Percentiles rank a stretch among this genome's conserved stretches.
Evolutionary conservation across 2,888 invertebrate species (phyloP).

Genomic region (Lobophora halterata): DNA sequence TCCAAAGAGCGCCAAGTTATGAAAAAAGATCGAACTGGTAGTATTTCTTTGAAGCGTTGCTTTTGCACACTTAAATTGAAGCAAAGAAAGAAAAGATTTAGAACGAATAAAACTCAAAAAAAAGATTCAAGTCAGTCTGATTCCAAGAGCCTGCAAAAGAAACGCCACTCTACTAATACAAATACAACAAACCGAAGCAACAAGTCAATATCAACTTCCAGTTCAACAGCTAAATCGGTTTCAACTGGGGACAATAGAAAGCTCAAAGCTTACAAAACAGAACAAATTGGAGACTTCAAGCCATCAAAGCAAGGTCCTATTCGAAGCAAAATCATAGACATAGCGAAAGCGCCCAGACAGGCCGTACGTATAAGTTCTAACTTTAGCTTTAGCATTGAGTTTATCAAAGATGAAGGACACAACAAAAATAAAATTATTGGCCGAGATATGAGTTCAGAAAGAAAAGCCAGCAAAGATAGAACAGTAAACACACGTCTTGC

Average conservation of each 20-base stretch:
- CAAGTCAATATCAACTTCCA: slow-evolving; percentile 16
- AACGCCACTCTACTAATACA: slow-evolving; percentile 5
- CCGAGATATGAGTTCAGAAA: slow-evolving; percentile 1
- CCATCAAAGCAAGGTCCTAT: slow-evolving; percentile 1
- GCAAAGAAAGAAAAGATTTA: slow-evolving; percentile 25
- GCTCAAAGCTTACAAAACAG: slow-evolving; percentile 2
- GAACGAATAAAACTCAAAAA: slow-evolving; percentile 19
- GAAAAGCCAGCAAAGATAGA: background rate
- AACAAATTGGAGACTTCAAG: slow-evolving; percentile 5
- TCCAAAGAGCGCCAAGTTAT: background rate
- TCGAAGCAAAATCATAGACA: slow-evolving; percentile 3
- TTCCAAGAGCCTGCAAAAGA: slow-evolving; percentile 17
- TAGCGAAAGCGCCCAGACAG: slow-evolving; percentile 17
- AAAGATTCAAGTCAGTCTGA: background rate
- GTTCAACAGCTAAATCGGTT: slow-evolving; percentile 12
- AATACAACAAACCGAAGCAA: slow-evolving; percentile 5
- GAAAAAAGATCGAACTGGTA: slow-evolving; percentile 8
- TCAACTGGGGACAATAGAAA: slow-evolving; percentile 6
- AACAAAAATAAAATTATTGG: no score
- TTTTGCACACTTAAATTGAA: slow-evolving; percentile 39
- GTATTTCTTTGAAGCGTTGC: slow-evolving; percentile 35
- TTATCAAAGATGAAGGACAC: slow-evolving; percentile 29
- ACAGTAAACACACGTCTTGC: slow-evolving; percentile 5
- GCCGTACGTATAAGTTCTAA: slow-evolving; percentile 36
- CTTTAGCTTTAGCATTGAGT: slow-evolving; percentile 40